Conservation (phyloP, 2,888 invertebrate species). For the Phalera bucephala region DNA sequence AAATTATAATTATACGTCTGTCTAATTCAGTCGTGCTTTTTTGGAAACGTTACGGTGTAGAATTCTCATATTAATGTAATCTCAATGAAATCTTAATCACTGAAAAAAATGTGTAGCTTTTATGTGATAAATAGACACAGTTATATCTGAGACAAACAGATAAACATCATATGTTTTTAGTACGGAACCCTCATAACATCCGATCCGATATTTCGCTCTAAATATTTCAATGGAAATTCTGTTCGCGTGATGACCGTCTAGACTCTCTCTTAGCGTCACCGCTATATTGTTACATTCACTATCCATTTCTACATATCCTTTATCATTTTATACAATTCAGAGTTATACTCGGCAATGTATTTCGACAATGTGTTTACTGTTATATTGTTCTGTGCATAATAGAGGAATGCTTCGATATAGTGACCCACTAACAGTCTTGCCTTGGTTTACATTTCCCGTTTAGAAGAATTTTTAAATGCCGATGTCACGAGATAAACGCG, state of each 20-base stretch:
- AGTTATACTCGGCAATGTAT: slow-evolving; percentile 33
- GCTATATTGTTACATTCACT: slow-evolving; percentile 23
- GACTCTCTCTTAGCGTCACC: slow-evolving; percentile 46
- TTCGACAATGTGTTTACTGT: slow-evolving; percentile 17
- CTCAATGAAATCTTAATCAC: too few relatives aligned
- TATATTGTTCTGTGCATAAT: slow-evolving; percentile 15
- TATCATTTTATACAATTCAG: slow-evolving; percentile 7
- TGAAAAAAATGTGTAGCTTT: too few relatives aligned
- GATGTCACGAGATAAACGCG: slow-evolving; percentile 20
- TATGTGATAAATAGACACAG: too few relatives aligned
- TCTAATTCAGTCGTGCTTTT: too few relatives aligned
- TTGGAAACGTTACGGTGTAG: too few relatives aligned
- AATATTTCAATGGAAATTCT: slow-evolving; percentile 70
- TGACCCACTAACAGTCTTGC: slow-evolving; percentile 50
- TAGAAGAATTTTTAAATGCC: slow-evolving; percentile 32
- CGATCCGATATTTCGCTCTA: too few relatives aligned
- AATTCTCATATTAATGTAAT: too few relatives aligned
- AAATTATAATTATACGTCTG: too few relatives aligned
- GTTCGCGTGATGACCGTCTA: slow-evolving; percentile 51
- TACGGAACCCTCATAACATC: too few relatives aligned
- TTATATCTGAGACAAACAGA: too few relatives aligned
- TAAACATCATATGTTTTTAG: too few relatives aligned
- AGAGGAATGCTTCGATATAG: slow-evolving; percentile 30
- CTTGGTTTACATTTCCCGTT: slow-evolving; percentile 44
- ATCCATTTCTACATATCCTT: slow-evolving; percentile 38